phyloP scores from a whole-genome alignment of 2,888 invertebrate genomes.

The Leucophenga montana region DNA sequence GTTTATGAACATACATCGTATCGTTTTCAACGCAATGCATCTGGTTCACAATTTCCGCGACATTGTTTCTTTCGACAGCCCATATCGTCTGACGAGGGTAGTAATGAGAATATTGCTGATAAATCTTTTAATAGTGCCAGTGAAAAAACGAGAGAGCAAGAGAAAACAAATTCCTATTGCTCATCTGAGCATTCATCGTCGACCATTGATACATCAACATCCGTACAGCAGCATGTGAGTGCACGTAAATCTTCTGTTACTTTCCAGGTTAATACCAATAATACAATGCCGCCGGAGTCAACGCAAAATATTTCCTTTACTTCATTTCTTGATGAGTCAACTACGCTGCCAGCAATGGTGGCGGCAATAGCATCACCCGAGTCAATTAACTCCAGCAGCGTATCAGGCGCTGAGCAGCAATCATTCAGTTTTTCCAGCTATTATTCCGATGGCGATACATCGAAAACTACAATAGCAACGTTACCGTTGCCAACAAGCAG shows the following conservation, averaged over 20 bases:
- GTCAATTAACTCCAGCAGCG: conserved; percentile 23
- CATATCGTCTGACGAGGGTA: conserved; percentile 46
- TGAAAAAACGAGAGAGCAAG: conserved; percentile 35
- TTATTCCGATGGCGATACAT: conserved; percentile 44
- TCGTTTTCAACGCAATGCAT: conserved; percentile 70
- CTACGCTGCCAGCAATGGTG: too few species aligned
- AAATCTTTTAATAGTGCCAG: conserved; percentile 22
- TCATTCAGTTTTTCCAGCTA: conserved; percentile 66
- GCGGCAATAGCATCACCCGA: conserved; percentile 19
- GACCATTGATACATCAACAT: conserved; percentile 36
- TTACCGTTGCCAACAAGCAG: conserved; percentile 21
- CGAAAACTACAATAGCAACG: conserved; percentile 25
- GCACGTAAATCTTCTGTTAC: conserved; percentile 72
- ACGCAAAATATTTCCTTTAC: conserved; percentile 17
- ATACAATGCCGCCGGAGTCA: conserved; percentile 35
- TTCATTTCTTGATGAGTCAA: background rate
- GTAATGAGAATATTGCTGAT: conserved; percentile 29
- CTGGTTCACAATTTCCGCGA: conserved; percentile 71
- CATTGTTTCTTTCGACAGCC: conserved; percentile 71
- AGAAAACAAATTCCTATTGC: conserved; percentile 45
- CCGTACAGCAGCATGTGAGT: conserved; percentile 30
- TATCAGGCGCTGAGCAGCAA: conserved; percentile 20
- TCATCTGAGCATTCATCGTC: conserved; percentile 66
- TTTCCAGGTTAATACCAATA: conserved; percentile 59
- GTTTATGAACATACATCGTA: conserved; percentile 37